Percentiles rank a stretch among this genome's conserved stretches.
phyloP scores from a whole-genome alignment of 1,140 invertebrate species.

The Drosophila micromelanica region DNA sequence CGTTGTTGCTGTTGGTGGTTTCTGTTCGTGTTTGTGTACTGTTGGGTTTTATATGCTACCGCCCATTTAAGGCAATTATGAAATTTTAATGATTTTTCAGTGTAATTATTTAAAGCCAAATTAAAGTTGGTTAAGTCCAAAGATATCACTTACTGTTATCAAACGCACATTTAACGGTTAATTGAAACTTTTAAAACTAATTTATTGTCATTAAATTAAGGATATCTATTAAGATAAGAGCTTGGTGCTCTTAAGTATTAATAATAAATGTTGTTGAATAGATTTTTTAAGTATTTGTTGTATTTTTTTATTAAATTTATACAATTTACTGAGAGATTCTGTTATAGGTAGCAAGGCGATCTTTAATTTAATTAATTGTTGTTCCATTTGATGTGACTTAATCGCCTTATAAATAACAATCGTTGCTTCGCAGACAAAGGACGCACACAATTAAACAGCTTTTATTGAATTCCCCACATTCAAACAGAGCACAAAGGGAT shows the following conservation, averaged over 20 bases:
- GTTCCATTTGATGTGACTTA: constrained; percentile 3
- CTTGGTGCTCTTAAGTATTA: too few relatives aligned
- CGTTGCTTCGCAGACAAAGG: not conserved
- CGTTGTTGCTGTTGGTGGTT: constrained; percentile 32
- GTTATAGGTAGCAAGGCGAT: too few relatives aligned
- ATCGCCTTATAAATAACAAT: constrained; percentile 3
- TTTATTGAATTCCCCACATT: constrained; percentile 1
- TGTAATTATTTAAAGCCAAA: constrained; percentile 63
- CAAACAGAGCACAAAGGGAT: constrained; percentile 15
- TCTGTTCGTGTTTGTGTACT: constrained; percentile 20
- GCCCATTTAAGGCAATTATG: constrained; percentile 74
- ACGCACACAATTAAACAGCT: not conserved
- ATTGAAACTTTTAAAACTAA: constrained; percentile 25
- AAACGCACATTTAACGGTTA: constrained; percentile 27
- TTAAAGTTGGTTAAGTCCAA: constrained; percentile 25
- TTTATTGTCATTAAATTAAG: constrained; percentile 19
- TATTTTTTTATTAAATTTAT: too few relatives aligned
- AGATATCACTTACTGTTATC: constrained; percentile 11
- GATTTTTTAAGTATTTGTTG: too few relatives aligned
- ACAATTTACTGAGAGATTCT: too few relatives aligned
- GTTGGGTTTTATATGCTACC: constrained; percentile 37
- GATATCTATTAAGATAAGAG: not conserved
- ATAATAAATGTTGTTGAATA: too few relatives aligned
- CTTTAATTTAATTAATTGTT: not conserved
- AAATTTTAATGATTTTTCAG: constrained; percentile 70